Evolutionary conservation across 2,113 vertebrate species (phyloP), one percentile per base, ranked within the genome.

Genomic region (Bucco capensis): DNA sequence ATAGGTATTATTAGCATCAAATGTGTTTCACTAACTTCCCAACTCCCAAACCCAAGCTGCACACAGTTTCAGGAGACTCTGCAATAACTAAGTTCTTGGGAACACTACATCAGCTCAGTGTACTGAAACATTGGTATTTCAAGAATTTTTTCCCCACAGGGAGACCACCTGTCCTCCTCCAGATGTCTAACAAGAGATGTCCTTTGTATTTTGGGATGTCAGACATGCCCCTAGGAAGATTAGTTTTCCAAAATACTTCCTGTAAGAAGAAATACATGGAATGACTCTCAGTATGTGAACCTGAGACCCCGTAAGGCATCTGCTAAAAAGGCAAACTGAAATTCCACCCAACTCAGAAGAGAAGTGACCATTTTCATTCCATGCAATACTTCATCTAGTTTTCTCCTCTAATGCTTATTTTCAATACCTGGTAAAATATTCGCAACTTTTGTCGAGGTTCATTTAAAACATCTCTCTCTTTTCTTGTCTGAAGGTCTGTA

Each of bases 381-480:
- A 50, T 5, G 27, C n/a, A 58, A 3, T 37, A 42, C 24, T 65
- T 54, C 27, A 6, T 66, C 22, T 5, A 8, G 8, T n/a, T 57
- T 64, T 16, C 38, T 17, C 42, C 46, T 49, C 27, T 19, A 22
- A 66, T 12, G 40, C 27, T 77, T 56, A 21, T 50, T 93, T 71
- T 56, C 22, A 87, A 94, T 97, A 99, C 99, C 99, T 99, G 99
- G 96, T 99, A 99, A 98, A 99, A 99, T 97, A 99, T 99, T 93
- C 99, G 97, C 90, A 99, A 96, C 92, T 99, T 99, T 96, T 99
- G 99, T 30, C 98, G 98, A 35, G 98, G 98, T 93, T 99, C 99
- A 96, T 97, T 98, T 80, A 97, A 97, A 91, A 98, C 96, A 95
- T 98, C 98, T 88, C 97, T 97, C 95, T 99, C 99, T 97, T 98